A percentile compares a stretch with the other conserved stretches of the same genome.
phyloP scores from a whole-genome alignment of 2,888 invertebrate genomes.

The Drosophila borealis region DNA sequence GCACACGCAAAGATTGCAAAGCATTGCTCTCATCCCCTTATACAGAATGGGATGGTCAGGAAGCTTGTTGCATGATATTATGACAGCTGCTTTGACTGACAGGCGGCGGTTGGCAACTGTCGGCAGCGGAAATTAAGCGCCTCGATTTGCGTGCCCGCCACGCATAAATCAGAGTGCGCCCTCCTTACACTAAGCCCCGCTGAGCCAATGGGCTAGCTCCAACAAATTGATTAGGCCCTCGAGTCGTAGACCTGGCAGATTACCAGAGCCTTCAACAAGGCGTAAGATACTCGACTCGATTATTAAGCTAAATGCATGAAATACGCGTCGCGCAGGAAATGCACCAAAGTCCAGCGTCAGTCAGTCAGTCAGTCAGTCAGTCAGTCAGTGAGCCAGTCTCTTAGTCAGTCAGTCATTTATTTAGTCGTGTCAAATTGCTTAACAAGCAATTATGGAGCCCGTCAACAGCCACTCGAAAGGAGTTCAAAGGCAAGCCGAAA shows the following conservation, averaged over 20 bases:
- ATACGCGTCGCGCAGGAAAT: slow-evolving; percentile 24
- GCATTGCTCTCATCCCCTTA: neutral
- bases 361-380: slow-evolving; percentile 15
- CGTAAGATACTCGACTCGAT: slow-evolving; percentile 43
- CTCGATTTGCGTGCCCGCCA: slow-evolving; percentile 80
- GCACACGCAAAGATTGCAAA: slow-evolving; percentile 50
- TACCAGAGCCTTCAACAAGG: slow-evolving; percentile 46
- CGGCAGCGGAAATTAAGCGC: slow-evolving; percentile 74
- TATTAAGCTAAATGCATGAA: slow-evolving; percentile 44
- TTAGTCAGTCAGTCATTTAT: slow-evolving; percentile 11
- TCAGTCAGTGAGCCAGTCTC: slow-evolving; percentile 13
- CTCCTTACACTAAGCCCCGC: neutral
- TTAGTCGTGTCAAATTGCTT: slow-evolving; percentile 59
- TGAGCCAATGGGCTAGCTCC: slow-evolving; percentile 1
- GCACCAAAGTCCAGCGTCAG: slow-evolving; percentile 15
- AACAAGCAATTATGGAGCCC: slow-evolving; percentile 60
- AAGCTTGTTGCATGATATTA: slow-evolving; percentile 43
- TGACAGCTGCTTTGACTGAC: slow-evolving; percentile 71
- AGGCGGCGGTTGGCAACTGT: slow-evolving; percentile 57
- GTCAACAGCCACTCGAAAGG: slow-evolving; percentile 41
- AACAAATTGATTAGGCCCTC: slow-evolving; percentile 56
- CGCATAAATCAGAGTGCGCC: slow-evolving; percentile 78
- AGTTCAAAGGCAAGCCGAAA: slow-evolving; percentile 39
- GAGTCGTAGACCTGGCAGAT: slow-evolving; percentile 10
- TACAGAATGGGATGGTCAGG: too few species aligned